Conservation (phyloP, 2,113 vertebrate genomes). For the Brachionichthys hirsutus region DNA sequence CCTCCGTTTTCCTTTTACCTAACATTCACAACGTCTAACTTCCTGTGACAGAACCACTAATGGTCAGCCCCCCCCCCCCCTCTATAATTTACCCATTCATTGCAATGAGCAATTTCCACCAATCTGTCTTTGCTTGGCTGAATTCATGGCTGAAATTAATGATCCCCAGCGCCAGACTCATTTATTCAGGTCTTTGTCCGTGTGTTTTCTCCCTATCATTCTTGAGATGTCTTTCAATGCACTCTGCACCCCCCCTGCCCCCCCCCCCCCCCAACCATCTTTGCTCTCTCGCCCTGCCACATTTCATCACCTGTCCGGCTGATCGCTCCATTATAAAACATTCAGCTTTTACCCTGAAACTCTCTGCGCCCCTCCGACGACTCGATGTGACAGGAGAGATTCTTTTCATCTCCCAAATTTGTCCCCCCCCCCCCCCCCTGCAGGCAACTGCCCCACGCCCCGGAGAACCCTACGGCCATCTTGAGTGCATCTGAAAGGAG, state of each 20-base stretch:
- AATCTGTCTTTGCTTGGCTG: conserved; percentile 60
- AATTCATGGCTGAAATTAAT: conserved; percentile 60
- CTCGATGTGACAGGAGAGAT: conserved; percentile 15
- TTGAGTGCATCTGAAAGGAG: conserved; percentile 85
- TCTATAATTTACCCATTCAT: neutral
- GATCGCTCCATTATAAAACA: conserved; percentile 35
- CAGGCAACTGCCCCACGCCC: conserved; percentile 92
- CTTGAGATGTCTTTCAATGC: conserved; percentile 40
- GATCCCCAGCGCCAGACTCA: conserved; percentile 41
- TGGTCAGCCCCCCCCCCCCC: conserved; percentile 26
- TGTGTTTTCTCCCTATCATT: conserved; percentile 40
- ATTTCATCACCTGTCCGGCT: conserved; percentile 53
- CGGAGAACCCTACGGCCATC: conserved; percentile 83
- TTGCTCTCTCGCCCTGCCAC: conserved; percentile 41
- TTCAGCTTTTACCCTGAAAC: conserved; percentile 12
- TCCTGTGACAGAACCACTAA: conserved; percentile 21
- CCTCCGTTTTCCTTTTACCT: too few relatives aligned
- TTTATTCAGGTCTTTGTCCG: conserved; percentile 39
- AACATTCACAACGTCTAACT: conserved; percentile 40
- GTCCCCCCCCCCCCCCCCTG: conserved; percentile 17
- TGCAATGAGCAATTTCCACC: conserved; percentile 50
- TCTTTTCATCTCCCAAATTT: conserved; percentile 41
- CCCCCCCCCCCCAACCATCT: conserved; percentile 22
- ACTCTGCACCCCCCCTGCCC: too few relatives aligned
- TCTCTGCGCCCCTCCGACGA: neutral